Base-by-base conservation (phyloP, 2,797 vertebrate genomes). In the Ctenochaetus hawaiiensis region DNA sequence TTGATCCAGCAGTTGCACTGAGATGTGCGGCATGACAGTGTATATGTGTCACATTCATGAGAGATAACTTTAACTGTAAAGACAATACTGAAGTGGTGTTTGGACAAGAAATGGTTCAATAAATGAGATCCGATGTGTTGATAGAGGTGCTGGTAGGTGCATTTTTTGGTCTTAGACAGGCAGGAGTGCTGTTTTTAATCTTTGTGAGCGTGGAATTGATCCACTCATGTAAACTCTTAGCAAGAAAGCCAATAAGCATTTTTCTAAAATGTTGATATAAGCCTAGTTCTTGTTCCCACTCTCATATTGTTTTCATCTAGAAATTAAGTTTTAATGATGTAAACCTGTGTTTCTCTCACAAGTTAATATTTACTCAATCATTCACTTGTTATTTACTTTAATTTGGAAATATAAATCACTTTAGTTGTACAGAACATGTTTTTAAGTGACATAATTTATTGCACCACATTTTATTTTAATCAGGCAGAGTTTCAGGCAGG, bases 1-100 rank as follows among this genome's bases (percentile, higher is more conserved):
- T 90, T 86, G 90, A 90, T 88, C 51, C 67, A 47, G 57, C 59
- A 47, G 59, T 56, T 80, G 48, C 72, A 69, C 41, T 68, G 56
- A 82, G 62, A 83, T 72, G 67, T 84, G 75, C 23, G 58, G 44
- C 53, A 23, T 41, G 72, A 47, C 71, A 14, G 56, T 54, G 45
- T 66, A 44, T 63, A 58, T 88, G 39, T 53, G 60, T 54, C 74
- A 7, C 30, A 34, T 34, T 34, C 72, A 60, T 53, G 51, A 60
- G 68, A 75, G 34, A 60, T 59, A 58, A 64, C 39, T 67, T 71
- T 59, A 39, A 51, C 44, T 65, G 11, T 79, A 72, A 72, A 77
- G 62, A 49, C 37, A 16, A 56, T 41, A 7, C 51, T 52, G 20
- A 69, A 37, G 52, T 43, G 26, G 18, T 37, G 22, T 60, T 47